Conservation (phyloP, 2,113 vertebrate genomes). For the Psittacus erithacus region DNA sequence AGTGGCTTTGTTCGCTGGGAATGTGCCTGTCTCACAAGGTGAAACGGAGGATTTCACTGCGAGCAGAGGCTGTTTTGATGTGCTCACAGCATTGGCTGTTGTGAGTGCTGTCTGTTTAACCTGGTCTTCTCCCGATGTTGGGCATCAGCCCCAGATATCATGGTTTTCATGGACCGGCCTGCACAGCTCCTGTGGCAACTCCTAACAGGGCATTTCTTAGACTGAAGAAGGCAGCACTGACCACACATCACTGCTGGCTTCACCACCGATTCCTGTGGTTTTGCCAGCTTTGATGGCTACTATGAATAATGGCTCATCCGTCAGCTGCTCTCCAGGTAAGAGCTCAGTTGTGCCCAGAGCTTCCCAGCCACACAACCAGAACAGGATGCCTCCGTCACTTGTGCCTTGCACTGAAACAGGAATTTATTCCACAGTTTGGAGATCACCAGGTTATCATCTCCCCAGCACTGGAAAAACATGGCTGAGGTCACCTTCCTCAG, state of each 20-base stretch:
- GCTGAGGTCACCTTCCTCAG: not conserved
- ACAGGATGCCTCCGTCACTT: not conserved
- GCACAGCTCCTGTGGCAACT: not conserved
- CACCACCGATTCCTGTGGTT: not conserved
- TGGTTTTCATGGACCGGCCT: not conserved
- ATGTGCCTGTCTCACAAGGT: accelerated
- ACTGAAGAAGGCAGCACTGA: not conserved
- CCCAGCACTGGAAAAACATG: not conserved
- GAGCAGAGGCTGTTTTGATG: not conserved
- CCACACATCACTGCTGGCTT: accelerated
- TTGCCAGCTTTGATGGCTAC: not conserved
- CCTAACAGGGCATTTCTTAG: not conserved
- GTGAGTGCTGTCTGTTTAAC: accelerated
- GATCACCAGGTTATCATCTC: accelerated
- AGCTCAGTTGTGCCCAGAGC: not conserved
- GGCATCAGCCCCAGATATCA: accelerated
- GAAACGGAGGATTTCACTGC: accelerated
- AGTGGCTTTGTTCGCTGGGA: not conserved
- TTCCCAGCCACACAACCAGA: not conserved
- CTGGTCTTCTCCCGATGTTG: not conserved
- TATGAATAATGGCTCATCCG: not conserved
- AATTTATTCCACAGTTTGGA: not conserved
- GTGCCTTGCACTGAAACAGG: accelerated
- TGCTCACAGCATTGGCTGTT: not conserved
- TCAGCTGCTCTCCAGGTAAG: not conserved